Base-by-base conservation (phyloP, 64 coral and sea anemone species). In the Trachythela sp. region DNA sequence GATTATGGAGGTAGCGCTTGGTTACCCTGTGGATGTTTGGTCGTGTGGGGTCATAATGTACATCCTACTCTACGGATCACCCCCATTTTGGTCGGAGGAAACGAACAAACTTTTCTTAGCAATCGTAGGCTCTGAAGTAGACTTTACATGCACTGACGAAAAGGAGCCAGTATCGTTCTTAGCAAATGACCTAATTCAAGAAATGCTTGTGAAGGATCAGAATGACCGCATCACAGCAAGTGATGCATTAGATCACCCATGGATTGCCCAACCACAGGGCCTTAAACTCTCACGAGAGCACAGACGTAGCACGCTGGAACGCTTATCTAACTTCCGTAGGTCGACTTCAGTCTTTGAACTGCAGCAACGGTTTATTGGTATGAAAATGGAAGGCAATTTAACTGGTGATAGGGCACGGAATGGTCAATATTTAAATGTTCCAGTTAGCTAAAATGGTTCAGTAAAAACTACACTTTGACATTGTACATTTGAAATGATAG, bases 1-100 rank as follows among this genome's bases (percentile, higher is more conserved):
- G 36, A 97, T 97, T 22, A 88, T 97, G 48, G 95, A 94, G 24
- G 92, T 92, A 4, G 40, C 88, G 15, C 84, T 97, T 40, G 95
- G 95, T 29, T 87, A 85, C 4, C 92, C 95, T 51, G 95, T 97
- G 37, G 95, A 97, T 50, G 75, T 92, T 75, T 97, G 95, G 95
- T 83, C 95, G 22, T 97, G 95, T 39, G 95, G 95, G 0, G 95
- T 97, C 8, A 87, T 97, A 43, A 37, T 94, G 77, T 93, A 94
- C 42, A 94, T 91, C 29, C 37, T 97, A 13, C 42, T 97, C 0
- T 93, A 76, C 4, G 95, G 95, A 2, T 92, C 94, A 32, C 95
- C 95, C 14, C 95, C 95, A 90, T 97, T 97, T 88, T 97, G 95
- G 95, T 91, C 83, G 49, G 87, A 92, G 33, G 90, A 92, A 40